Conservation (phyloP, 1,140 invertebrate species). For the Procambarus clarkii region DNA sequence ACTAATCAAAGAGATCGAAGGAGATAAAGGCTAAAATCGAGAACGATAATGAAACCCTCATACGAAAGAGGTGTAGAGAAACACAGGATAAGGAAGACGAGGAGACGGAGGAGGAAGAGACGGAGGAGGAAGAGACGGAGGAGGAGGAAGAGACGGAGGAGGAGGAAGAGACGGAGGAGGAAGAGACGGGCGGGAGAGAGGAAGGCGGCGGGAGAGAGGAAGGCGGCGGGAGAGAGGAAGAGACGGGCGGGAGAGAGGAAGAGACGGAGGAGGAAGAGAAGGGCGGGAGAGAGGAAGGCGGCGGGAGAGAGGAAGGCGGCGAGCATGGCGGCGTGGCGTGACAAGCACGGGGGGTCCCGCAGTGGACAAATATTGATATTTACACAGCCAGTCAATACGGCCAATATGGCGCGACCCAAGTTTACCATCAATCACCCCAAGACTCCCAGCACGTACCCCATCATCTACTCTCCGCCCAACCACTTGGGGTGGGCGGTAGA, state of each 20-base stretch:
- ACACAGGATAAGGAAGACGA: not conserved
- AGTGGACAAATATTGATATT: conserved; percentile 10
- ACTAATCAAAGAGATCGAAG: no score
- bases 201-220: not conserved
- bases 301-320: not conserved
- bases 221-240: not conserved
- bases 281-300: not conserved
- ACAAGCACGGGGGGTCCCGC: not conserved
- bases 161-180: not conserved
- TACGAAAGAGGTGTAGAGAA: no score
- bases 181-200: not conserved
- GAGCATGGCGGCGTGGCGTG: no score
- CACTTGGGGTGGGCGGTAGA: no score
- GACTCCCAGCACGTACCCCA: not conserved
- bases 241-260: not conserved
- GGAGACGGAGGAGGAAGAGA: not conserved
- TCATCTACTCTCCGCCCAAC: no score
- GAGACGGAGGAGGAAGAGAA: not conserved
- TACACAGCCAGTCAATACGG: not conserved
- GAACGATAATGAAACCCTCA: no score
- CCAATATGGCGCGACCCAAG: not conserved
- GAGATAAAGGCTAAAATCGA: no score
- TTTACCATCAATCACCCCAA: not conserved
- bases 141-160: not conserved
- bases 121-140: not conserved